Base-by-base conservation (phyloP, 2,797 vertebrate species). In the Leptoclinus maculatus region DNA sequence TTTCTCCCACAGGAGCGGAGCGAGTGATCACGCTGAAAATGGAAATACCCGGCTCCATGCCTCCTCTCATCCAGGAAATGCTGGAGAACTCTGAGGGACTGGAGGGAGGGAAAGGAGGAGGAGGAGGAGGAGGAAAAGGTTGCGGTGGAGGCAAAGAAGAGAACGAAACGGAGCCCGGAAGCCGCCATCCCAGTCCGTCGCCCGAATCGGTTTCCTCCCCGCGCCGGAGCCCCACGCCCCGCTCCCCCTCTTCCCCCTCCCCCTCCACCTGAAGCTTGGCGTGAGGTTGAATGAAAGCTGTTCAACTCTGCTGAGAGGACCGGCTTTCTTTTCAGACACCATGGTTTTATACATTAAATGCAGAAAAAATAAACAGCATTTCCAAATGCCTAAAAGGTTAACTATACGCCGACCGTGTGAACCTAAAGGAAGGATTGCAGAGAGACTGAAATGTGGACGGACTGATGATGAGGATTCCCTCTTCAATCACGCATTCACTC, bases 41-140 rank as follows among this genome's bases (percentile, higher is more conserved):
- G 97, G 97, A 99, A 93, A 99, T 99, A 53, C 98, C 97, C 0
- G 98, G 97, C 34, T 97, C 97, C 59, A 99, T 99, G 98, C 98
- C 97, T 0, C 98, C 98, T 0, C 97, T 99, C 87, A 99, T 99
- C 92, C 97, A 97, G 95, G 97, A 98, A 91, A 98, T 98, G 97
- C 91, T 99, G 94, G 97, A 99, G 95, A 99, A 98, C 94, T 98
- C 98, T 0, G 97, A 99, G 91, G 98, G 97, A 60, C 93, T 98
- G 87, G 97, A 98, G 8, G 87, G 90, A 6, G 95, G 84, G 4
- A 91, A 91, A 67, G 86, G 77, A 4, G 68, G 66, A 27, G 27
- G 27, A 3, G 91, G 70, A 23, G 76, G 82, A 29, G 67, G 67
- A 69, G 83, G 87, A 1, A 36, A 57, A 36, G 76, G 84, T 9